Conservation (phyloP, 2,113 vertebrate species). For the Platichthys stellatus region DNA sequence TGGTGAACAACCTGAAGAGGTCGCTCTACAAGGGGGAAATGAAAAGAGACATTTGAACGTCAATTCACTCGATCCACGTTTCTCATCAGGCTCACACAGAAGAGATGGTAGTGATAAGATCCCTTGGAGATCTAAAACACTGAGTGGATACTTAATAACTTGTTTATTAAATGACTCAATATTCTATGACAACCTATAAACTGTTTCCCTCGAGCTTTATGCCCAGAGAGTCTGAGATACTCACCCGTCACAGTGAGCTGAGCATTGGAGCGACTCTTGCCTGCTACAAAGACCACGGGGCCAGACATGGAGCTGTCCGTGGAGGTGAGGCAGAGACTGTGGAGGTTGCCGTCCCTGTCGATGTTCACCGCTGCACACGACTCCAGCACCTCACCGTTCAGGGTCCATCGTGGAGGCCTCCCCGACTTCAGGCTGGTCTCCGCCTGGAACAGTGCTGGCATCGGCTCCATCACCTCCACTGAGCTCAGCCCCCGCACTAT, state of each 20-base stretch:
- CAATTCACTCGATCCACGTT: too few species aligned
- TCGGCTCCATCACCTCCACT: slow-evolving; percentile 89
- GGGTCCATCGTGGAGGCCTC: slow-evolving; percentile 89
- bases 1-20: slow-evolving; percentile 85
- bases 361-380: slow-evolving; percentile 79
- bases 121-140: too few species aligned
- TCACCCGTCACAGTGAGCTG: slow-evolving; percentile 90
- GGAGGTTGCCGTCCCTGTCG: slow-evolving; percentile 86
- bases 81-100: not conserved
- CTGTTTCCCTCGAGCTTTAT: not conserved
- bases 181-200: too few species aligned
- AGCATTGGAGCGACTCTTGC: slow-evolving; percentile 92
- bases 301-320: slow-evolving; percentile 92
- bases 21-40: slow-evolving; percentile 82
- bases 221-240: not conserved
- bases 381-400: slow-evolving; percentile 84
- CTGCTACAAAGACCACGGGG: slow-evolving; percentile 88
- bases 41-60: not conserved
- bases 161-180: too few species aligned
- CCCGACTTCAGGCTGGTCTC: slow-evolving; percentile 89
- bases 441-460: slow-evolving; percentile 88
- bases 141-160: too few species aligned
- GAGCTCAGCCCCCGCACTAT: slow-evolving; percentile 88
- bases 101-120: too few species aligned
- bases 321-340: slow-evolving; percentile 86